Conservation (phyloP, 1,140 invertebrate species). For the Drosophila rufa region DNA sequence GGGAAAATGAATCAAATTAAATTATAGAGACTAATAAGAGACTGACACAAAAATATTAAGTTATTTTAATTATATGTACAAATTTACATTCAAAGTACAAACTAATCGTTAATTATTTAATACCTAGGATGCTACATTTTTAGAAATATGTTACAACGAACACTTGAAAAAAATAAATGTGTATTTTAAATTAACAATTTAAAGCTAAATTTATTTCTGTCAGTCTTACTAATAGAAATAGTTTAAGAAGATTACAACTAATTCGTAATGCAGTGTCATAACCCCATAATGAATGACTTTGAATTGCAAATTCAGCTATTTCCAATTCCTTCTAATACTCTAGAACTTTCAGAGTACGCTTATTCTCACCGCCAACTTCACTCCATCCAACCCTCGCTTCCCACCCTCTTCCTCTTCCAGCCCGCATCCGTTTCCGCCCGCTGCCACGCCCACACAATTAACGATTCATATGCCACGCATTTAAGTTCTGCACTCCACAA, state of each 20-base stretch:
- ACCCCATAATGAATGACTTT: background rate
- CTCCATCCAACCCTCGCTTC: constrained; percentile 18
- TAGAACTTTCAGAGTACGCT: background rate
- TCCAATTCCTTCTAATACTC: constrained; percentile 1
- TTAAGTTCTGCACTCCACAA: constrained; percentile 67
- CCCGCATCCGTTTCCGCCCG: constrained; percentile 8
- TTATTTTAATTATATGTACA: background rate
- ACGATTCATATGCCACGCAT: constrained; percentile 74
- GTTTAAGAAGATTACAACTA: no score
- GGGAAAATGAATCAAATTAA: background rate
- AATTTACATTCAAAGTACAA: background rate
- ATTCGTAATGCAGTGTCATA: background rate
- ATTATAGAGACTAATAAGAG: no score
- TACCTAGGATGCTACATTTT: background rate
- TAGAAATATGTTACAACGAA: no score
- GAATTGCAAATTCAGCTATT: background rate
- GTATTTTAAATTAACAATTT: no score
- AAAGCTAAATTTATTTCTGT: no score
- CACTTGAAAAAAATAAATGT: no score
- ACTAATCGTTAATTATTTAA: background rate
- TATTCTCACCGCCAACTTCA: background rate
- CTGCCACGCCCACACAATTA: constrained; percentile 57
- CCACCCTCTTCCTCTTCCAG: constrained; percentile 5
- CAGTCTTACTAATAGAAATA: no score
- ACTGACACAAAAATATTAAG: no score